Evolutionary conservation across 2,113 vertebrate species (phyloP).

Genomic region (Arizona elegans): DNA sequence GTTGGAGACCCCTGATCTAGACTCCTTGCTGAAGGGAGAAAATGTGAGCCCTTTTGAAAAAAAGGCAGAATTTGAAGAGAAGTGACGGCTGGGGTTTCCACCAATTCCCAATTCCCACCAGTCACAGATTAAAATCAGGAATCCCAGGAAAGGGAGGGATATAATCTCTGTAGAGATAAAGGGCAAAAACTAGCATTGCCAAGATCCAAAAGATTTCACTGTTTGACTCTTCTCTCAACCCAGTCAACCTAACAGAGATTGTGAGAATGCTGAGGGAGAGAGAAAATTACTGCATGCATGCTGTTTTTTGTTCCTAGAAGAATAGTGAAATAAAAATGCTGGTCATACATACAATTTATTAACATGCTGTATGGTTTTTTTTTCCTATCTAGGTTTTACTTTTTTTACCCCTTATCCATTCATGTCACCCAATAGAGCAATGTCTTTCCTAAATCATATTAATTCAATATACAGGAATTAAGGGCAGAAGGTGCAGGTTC

Average conservation of each 20-base stretch:
- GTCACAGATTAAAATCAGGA: neutral
- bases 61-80: neutral
- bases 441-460: neutral
- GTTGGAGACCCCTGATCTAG: neutral
- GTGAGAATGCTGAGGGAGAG: neutral
- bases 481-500: neutral
- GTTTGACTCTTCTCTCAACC: neutral
- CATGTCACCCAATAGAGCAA: neutral
- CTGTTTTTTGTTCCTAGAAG: neutral
- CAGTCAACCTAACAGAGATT: neutral
- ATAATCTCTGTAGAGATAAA: neutral
- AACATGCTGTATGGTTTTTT: neutral
- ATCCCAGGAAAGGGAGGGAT: neutral
- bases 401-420: neutral
- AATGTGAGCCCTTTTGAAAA: neutral
- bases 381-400: neutral
- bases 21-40: neutral
- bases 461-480: neutral
- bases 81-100: neutral
- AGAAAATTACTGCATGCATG: neutral
- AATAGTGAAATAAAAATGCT: neutral
- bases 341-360: neutral
- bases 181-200: neutral
- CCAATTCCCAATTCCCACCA: neutral
- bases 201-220: neutral